Percentiles rank a stretch among this genome's conserved stretches.
These are phyloP conservation scores for Remorina albescens DNA, from an alignment of 2,797 vertebrate genomes.

Conservation along the genomic window DNA sequence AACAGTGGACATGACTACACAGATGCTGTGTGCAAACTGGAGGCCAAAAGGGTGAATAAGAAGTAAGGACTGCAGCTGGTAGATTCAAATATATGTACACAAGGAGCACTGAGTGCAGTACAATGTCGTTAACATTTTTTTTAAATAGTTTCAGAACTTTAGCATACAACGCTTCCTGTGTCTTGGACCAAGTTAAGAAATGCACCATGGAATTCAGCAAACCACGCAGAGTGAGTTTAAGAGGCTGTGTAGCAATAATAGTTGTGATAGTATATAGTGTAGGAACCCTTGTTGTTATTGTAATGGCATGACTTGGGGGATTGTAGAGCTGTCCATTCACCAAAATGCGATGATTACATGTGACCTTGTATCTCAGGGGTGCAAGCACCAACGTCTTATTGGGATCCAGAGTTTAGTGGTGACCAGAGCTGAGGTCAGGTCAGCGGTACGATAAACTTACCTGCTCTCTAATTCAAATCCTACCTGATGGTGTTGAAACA, in stretches of 20 bases:
- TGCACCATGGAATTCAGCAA: constrained; percentile 60
- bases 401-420: too few relatives aligned
- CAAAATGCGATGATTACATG: too few relatives aligned
- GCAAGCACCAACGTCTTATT: too few relatives aligned
- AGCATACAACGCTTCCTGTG: rapidly evolving
- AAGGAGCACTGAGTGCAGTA: background rate
- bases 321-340: too few relatives aligned
- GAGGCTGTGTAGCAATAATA: background rate
- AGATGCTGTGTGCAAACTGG: constrained; percentile 6
- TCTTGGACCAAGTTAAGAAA: constrained; percentile 16
- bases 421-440: too few relatives aligned
- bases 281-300: too few relatives aligned
- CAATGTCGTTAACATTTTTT: background rate
- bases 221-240: constrained; percentile 23
- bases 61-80: background rate
- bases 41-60: rapidly evolving
- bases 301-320: too few relatives aligned
- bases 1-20: background rate
- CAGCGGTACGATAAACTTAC: too few relatives aligned
- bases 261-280: too few relatives aligned
- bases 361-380: too few relatives aligned
- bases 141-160: rapidly evolving
- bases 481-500: too few relatives aligned
- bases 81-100: background rate
- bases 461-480: too few relatives aligned